Evolutionary conservation across 2,113 vertebrate genomes (phyloP).

Genomic region (Ceyx cyanopectus): DNA sequence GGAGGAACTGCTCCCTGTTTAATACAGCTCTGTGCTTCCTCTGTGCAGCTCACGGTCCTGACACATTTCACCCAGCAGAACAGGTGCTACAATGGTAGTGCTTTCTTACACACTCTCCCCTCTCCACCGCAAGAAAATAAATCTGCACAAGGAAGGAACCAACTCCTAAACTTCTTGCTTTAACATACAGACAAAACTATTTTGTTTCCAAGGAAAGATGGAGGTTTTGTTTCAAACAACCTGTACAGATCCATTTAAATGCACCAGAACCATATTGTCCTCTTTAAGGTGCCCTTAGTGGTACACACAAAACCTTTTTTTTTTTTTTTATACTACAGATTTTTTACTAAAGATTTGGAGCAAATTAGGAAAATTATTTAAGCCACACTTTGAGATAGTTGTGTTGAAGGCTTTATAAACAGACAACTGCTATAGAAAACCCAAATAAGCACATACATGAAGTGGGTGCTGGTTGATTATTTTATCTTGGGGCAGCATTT

Average conservation of each 20-base stretch:
- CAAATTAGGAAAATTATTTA: background rate
- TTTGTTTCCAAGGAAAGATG: background rate
- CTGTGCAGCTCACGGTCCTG: background rate
- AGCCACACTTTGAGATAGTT: background rate
- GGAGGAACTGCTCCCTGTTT: background rate
- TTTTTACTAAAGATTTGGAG: background rate
- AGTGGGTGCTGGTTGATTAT: slow-evolving; percentile 92
- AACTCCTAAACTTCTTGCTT: background rate
- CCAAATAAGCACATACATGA: slow-evolving; percentile 89
- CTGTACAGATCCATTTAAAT: background rate
- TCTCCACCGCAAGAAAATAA: rapidly evolving
- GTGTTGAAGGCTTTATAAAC: background rate
- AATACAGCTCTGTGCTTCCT: background rate
- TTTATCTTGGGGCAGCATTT: slow-evolving; percentile 93
- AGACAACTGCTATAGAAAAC: background rate
- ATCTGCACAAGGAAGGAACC: background rate
- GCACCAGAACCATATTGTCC: background rate
- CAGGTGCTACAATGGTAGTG: background rate
- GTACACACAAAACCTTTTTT: background rate
- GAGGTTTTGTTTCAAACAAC: background rate
- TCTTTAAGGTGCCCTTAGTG: background rate
- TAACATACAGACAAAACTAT: background rate
- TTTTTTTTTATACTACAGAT: background rate
- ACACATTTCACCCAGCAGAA: background rate
- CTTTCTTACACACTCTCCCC: background rate